Evolutionary conservation across 2,888 invertebrate genomes (phyloP), one percentile per base, ranked within the genome.

Genomic region (Pterostichus niger): DNA sequence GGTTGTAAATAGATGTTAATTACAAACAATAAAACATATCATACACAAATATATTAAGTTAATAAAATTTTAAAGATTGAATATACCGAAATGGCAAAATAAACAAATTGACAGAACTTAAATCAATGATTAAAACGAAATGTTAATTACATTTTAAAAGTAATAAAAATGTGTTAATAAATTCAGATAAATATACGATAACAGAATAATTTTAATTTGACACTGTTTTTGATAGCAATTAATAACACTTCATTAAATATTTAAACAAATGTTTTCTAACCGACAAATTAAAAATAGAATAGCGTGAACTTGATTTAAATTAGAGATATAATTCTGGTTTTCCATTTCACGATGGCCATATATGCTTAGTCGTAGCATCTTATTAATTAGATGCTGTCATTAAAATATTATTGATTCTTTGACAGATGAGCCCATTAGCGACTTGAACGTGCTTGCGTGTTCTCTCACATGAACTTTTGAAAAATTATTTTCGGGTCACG

Each of bases 401-500:
- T 52, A 54, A 56, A 77, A 77, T 77, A 54, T 46, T 77, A 54
- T 64, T 46, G 79, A 68, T 80, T 68, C 35, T 52, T 68, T 80
- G 64, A 80, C 64, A 80, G 46, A 79, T 79, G 61, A 35, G 64
- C 59, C 79, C 61, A 79, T 79, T 79, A 79, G 64, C 61, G 31
- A 59, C 40, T 56, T 40, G 56, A 15, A 54, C 56, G 78, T 40
- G 59, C 59, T 35, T 78, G 78, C 78, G 56, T 56, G 78, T 59
- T 64, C 35, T 10, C 79, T 79, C 64, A 79, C 79, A 46, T 79
- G 79, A 79, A 79, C 61, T 79, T 78, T 79, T 79, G 79, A 79
- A 40, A 76, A 80, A 80, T 80, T 80, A 80, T 80, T 68, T 80
- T 68, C 80, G 68, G 80, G 80, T 80, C 80, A 80, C 15, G n/a